Conservation (phyloP, 2,888 invertebrate genomes). For the Drosophila maculinotata region DNA sequence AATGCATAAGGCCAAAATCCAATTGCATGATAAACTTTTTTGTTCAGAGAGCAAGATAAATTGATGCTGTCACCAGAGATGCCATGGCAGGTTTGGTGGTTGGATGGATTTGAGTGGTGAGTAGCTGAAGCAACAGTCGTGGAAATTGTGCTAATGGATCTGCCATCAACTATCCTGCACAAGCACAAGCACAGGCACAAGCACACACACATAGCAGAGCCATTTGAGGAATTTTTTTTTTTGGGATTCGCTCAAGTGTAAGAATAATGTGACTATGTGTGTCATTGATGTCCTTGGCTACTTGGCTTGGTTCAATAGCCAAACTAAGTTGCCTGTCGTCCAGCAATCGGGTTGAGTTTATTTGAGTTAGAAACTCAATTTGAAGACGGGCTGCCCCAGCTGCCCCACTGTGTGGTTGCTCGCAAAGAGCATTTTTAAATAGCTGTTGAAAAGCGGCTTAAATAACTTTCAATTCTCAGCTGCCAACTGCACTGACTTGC, state of each 20-base stretch:
- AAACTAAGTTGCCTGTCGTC: conserved; percentile 32
- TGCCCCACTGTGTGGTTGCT: conserved; percentile 2
- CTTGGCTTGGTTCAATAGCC: conserved; percentile 28
- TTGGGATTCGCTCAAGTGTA: conserved; percentile 63
- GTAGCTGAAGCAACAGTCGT: conserved; percentile 48
- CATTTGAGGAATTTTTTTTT: conserved; percentile 21
- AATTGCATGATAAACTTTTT: conserved; percentile 56
- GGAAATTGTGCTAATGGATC: conserved; percentile 74
- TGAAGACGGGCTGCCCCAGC: conserved; percentile 6
- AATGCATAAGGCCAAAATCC: conserved; percentile 57
- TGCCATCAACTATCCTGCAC: conserved; percentile 49
- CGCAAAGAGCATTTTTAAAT: conserved; percentile 57
- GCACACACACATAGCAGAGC: conserved; percentile 15
- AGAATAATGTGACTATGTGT: conserved; percentile 64
- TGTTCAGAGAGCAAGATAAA: conserved; percentile 52
- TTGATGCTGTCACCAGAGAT: conserved; percentile 40
- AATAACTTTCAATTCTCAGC: conserved; percentile 33
- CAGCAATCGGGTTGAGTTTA: conserved; percentile 53
- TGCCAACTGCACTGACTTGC: conserved; percentile 29
- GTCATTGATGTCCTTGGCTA: conserved; percentile 48
- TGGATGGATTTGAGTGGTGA: background rate
- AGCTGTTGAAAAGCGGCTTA: conserved; percentile 29
- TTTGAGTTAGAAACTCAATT: conserved; percentile 42
- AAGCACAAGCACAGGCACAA: conserved; percentile 8
- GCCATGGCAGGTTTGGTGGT: background rate